Evolutionary conservation across 2,888 invertebrate species (phyloP), one percentile per base, ranked within the genome.

Genomic region (Eristalis tenax): DNA sequence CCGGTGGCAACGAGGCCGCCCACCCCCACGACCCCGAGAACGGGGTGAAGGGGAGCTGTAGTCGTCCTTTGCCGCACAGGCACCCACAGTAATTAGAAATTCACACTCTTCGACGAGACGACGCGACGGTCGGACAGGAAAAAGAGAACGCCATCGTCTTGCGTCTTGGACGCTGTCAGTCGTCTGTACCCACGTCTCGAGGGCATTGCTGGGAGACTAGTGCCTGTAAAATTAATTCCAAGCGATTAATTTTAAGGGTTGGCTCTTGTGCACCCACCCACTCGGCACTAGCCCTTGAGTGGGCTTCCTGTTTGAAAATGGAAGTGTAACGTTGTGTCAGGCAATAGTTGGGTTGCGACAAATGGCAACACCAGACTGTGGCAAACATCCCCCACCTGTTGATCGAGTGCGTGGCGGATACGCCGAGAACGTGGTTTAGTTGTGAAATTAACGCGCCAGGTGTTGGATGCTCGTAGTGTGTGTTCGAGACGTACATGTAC

Each of bases 371-470:
- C 86, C 63, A 64, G 63, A 23, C 64, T 13, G 11, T 18, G 5
- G 18, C 15, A 2, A 63, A 57, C n/a, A 50, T 1, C 18, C 56
- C 74, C 40, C 66, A 68, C 76, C 74, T 83, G 75, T 83, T 83
- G 86, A 82, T 66, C 69, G 56, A 43, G 22, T 65, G 64, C 64
- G 32, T 5, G 32, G 10, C 8, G 32, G 32, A 32, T 6, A 32
- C 32, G 28, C 8, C 22, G 76, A 18, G 50, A 71, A 69, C 35
- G 38, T 63, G 61, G 78, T 86, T 82, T 66, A 86, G 86, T 86
- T 86, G 23, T 57, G 75, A 86, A 83, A 79, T 75, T 83, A 75
- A 63, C 78, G 66, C 75, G 70, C 74, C 74, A 70, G 75, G 83
- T 78, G 86, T 70, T 75, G 78, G 83, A 61, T 78, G 83, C 61